These are phyloP conservation scores for Melanotus villosus DNA, from an alignment of 2,888 invertebrate species.

Conservation along the genomic window DNA sequence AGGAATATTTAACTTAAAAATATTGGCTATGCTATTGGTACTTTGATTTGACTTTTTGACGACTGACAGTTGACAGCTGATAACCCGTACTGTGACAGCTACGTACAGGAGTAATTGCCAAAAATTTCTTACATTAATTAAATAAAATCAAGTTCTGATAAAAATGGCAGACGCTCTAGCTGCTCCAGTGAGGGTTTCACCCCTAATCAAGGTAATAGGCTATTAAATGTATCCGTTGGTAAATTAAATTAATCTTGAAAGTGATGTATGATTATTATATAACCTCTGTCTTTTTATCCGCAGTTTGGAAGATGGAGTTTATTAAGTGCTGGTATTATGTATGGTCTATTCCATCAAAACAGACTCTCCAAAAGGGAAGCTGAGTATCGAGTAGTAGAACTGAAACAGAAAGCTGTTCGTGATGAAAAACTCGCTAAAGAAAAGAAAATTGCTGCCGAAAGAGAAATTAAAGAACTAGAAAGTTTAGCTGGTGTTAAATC, in stretches of 20 bases:
- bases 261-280: conserved; percentile 28
- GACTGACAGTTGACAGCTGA: no score
- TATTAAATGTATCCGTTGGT: background rate
- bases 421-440: conserved; percentile 82
- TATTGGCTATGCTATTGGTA: no score
- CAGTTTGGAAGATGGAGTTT: conserved; percentile 89
- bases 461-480: conserved; percentile 65
- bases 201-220: conserved; percentile 80
- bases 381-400: conserved; percentile 77
- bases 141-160: no score
- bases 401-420: conserved; percentile 76
- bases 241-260: background rate
- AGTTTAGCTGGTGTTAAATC: conserved; percentile 39
- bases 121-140: no score
- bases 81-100: no score
- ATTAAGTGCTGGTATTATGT: conserved; percentile 79
- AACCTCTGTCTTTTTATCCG: conserved; percentile 52
- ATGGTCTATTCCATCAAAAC: conserved; percentile 82
- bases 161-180: conserved; percentile 68
- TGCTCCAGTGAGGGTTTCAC: conserved; percentile 85
- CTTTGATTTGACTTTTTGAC: no score
- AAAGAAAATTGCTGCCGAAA: conserved; percentile 75
- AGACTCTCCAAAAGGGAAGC: conserved; percentile 78
- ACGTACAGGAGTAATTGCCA: no score
- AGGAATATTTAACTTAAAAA: no score